Base-by-base conservation (phyloP, 2,888 invertebrate genomes). In the Coremacera marginata region DNA sequence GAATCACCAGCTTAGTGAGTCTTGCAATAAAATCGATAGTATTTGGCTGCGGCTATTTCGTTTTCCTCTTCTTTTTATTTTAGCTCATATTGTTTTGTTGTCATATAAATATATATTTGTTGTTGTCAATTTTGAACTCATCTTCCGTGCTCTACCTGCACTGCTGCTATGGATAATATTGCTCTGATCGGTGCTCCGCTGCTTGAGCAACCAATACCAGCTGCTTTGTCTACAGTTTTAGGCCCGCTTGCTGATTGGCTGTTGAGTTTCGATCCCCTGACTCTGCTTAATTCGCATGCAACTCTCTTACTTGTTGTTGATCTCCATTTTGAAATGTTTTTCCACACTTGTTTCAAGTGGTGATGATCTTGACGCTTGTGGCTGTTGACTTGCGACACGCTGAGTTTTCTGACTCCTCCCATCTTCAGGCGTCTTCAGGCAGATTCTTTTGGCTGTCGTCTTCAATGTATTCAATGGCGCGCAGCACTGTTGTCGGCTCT, bases 271-370 rank as follows among this genome's bases (percentile, higher is more conserved):
- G 62, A 11, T 4, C 34, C n/a, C 57, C n/a, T 22, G n/a, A 19
- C 11, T 25, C 16, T 27, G 25, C n/a, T 51, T 55, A 31, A 11
- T 22, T 57, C 22, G 14, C 49, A 27, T 5, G 31, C 1, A 3
- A 19, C 37, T 11, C 37, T 11, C 27, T 52, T 16, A 16, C 52
- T 57, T 71, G 37, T 51, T 37, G 72, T 82, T 80, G 82, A 83
- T 84, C 88, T 86, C 88, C 88, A 88, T 88, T 88, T 88, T 88
- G 86, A 85, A 87, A 84, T 37, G 34, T 22, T 52, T 34, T 83
- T 83, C 81, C 84, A 83, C 84, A 82, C 82, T 76, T 79, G 77
- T 55, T 80, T 80, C 79, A 78, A 72, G 83, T 79, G 80, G 83
- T 82, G 83, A 65, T 79, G 82, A 82, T 81, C 81, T 82, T 83